Base-by-base conservation (phyloP, 2,888 invertebrate species). In the Tachina grossa region DNA sequence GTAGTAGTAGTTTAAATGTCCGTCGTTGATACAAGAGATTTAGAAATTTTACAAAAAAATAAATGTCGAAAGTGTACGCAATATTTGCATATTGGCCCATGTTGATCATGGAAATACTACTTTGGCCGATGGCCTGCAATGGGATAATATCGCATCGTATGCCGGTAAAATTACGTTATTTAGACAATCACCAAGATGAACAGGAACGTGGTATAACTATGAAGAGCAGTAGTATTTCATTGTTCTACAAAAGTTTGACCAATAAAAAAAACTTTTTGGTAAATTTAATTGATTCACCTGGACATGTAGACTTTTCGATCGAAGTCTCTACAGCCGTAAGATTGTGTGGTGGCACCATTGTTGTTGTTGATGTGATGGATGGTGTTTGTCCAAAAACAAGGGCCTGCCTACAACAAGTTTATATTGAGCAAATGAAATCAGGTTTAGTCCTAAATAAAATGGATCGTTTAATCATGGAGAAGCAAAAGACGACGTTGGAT, bases 91-190 rank as follows among this genome's bases (percentile, higher is more conserved):
- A 89, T 94, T 99, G 90, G 99, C 99, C 13, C 99, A 99, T 94
- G 99, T 99, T 87, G 99, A 99, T 92, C 99, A 99, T 94, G 99
- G 99, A 0, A 99, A 99, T 93, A 99, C 99, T 0, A 98, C 98
- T 1, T 93, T 99, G 87, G 98, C 98, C 0, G 99, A 99, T 99
- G 88, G 98, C 98, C 59, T 97, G 97, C 89, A 99, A 99, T 95
- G 98, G 97, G 75, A 96, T 99, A 82, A 98, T 99, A 90, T 98
- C 98, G 4, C 95, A 96, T 89, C 95, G 96, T 90, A 95, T 97
- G 94, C 98, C 97, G 13, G 98, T 98, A 4, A 97, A 97, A 92
- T 94, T 98, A 63, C 94, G 98, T 9, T 99, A 98, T 90, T 94
- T 99, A 95, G 99, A 99, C 92, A 98, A 98, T 90, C 94, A 99